phyloP scores from a whole-genome alignment of 2,797 vertebrate species.

The Hypotaenidia okinawae region DNA sequence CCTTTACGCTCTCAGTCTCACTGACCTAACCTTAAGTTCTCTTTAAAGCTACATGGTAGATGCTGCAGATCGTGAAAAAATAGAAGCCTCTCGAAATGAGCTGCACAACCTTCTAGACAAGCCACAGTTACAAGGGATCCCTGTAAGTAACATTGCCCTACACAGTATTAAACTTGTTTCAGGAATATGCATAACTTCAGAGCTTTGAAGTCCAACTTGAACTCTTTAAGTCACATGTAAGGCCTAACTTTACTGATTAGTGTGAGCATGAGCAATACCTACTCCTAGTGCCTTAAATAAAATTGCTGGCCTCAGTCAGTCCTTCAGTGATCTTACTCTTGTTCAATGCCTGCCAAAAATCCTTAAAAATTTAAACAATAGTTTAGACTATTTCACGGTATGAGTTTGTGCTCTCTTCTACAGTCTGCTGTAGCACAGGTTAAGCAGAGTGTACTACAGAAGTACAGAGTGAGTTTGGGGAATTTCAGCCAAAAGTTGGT shows the following conservation, averaged over 20 bases:
- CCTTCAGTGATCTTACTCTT: background rate
- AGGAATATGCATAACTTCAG: background rate
- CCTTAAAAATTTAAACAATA: background rate
- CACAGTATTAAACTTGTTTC: background rate
- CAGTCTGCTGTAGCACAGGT: background rate
- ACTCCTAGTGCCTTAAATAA: background rate
- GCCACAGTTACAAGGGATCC: conserved; percentile 98
- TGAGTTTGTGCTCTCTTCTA: background rate
- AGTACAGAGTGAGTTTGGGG: background rate
- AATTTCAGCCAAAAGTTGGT: background rate
- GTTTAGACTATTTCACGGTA: background rate
- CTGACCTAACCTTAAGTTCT: conserved; percentile 34
- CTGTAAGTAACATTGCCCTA: conserved; percentile 83
- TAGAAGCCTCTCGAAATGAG: conserved; percentile 97
- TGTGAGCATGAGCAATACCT: background rate
- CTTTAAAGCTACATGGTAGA: conserved; percentile 96
- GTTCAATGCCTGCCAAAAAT: background rate
- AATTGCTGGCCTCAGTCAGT: background rate
- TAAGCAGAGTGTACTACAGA: background rate
- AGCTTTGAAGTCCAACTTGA: background rate
- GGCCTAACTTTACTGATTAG: background rate
- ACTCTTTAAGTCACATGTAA: background rate
- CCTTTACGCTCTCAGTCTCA: background rate
- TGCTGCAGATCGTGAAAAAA: conserved; percentile 96
- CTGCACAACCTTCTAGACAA: conserved; percentile 99